Base-by-base conservation (phyloP, 2,888 invertebrate species). In the Cryptocephalus primarius region DNA sequence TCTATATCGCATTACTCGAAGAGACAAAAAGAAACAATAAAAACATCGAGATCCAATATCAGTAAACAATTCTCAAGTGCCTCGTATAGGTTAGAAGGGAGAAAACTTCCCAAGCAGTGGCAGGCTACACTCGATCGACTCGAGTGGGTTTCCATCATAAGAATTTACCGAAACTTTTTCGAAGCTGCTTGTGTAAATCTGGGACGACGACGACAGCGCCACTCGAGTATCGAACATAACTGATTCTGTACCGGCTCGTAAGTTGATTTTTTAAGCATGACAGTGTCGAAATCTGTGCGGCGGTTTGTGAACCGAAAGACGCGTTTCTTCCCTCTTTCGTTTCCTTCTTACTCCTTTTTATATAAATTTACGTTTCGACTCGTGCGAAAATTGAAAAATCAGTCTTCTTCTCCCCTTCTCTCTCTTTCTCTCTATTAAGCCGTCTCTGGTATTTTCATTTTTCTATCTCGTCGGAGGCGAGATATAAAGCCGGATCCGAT, bases 11-110 rank as follows among this genome's bases (percentile, higher is more conserved):
- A 22, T 22, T 22, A 22, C 22, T 2, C 22, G 22, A 2, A 4
- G 22, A 22, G 22, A 22, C n/a, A 22, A 22, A 22, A 22, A 22
- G 22, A 51, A 51, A 51, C 44, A 47, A 44, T 48, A 45, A 22
- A 22, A 22, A 22, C 22, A 22, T 22, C 22, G 22, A 22, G 42
- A 50, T 50, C 53, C 48, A 39, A 34, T 49, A 52, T 50, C 53
- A 50, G 54, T 54, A 49, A 55, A 54, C 52, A 54, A 56, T 53
- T 46, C 56, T 54, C 56, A 42, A 40, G 52, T 48, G 56, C 31
- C 46, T 54, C 53, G 52, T 56, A 54, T 22, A 22, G 22, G 22
- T 22, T 22, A 22, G 22, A 22, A 22, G 22, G 22, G 22, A 22
- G 22, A 6, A 22, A 22, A 22, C 22, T 22, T 22, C 22, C 22